These are phyloP conservation scores for Aurelia aurita complex sp. Pacific DNA, from an alignment of 30 jellyfish, hydroid and myxozoan species.

Conservation along the genomic window DNA sequence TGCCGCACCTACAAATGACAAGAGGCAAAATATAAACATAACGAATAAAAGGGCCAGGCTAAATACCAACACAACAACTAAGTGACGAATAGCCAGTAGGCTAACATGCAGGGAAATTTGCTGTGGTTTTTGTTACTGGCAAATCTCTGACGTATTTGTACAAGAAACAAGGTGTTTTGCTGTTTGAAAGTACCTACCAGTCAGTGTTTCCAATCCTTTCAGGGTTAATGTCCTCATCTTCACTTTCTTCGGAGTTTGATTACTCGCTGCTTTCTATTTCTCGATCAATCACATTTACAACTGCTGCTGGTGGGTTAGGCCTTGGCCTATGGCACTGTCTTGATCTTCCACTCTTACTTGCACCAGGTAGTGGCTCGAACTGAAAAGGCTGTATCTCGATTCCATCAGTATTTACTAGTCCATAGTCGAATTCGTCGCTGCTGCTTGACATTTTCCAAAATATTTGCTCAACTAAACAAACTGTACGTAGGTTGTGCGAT, in stretches of 20 bases:
- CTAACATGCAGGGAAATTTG: background rate
- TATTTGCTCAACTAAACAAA: no score
- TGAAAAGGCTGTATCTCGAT: slow-evolving; percentile 14
- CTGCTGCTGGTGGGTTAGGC: background rate
- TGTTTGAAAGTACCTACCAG: slow-evolving; percentile 14
- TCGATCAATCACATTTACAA: no score
- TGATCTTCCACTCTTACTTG: background rate
- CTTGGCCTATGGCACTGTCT: slow-evolving; percentile 7
- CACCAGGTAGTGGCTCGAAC: slow-evolving; percentile 38
- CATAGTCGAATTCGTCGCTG: slow-evolving; percentile 8
- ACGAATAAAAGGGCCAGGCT: background rate
- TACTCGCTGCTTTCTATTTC: no score
- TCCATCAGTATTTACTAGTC: background rate
- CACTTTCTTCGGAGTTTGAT: slow-evolving; percentile 18
- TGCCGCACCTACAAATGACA: background rate
- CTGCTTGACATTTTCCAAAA: slow-evolving; percentile 10
- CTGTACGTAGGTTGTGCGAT: no score
- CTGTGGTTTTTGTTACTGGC: background rate
- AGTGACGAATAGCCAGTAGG: no score
- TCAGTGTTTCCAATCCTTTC: slow-evolving; percentile 22
- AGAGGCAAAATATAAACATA: background rate
- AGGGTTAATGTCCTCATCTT: slow-evolving; percentile 2
- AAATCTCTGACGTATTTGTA: slow-evolving; percentile 6
- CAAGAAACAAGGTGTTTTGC: background rate
- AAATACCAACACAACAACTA: background rate